Conservation (phyloP, 2,888 invertebrate species). For the Drosophila fungiperda region DNA sequence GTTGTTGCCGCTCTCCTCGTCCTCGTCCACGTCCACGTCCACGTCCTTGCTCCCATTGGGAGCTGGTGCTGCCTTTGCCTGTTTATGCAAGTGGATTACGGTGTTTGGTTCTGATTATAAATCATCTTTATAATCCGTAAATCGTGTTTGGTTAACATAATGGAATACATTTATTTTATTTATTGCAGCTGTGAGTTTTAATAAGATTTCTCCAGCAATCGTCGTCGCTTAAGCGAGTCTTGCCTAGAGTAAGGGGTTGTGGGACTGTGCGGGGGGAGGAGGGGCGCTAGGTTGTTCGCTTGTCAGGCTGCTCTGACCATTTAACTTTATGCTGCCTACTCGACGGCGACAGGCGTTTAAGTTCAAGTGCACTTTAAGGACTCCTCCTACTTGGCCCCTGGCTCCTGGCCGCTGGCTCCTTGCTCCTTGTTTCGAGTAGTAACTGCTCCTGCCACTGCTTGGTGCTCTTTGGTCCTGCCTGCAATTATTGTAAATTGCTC, state of each 20-base stretch:
- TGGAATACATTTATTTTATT: slow-evolving; percentile 82
- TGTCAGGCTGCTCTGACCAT: slow-evolving; percentile 30
- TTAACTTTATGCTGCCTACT: slow-evolving; percentile 48
- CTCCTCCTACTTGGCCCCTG: slow-evolving; percentile 7
- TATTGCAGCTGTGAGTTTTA: slow-evolving; percentile 81
- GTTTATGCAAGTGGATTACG: slow-evolving; percentile 82
- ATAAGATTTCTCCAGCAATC: slow-evolving; percentile 73
- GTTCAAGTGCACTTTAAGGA: slow-evolving; percentile 69
- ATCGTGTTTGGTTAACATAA: slow-evolving; percentile 82
- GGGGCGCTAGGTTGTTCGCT: background rate
- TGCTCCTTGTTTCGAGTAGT: background rate
- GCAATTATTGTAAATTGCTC: slow-evolving; percentile 78
- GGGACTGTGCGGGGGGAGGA: background rate
- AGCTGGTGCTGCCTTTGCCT: slow-evolving; percentile 50
- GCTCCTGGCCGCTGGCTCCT: slow-evolving; percentile 24
- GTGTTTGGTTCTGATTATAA: slow-evolving; percentile 82
- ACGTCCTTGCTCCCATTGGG: background rate
- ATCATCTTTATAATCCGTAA: slow-evolving; percentile 82
- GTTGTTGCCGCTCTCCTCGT: slow-evolving; percentile 47
- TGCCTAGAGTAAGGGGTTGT: background rate
- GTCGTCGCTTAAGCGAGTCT: slow-evolving; percentile 30
- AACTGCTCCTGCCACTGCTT: slow-evolving; percentile 1
- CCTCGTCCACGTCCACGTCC: background rate
- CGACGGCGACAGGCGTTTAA: slow-evolving; percentile 46
- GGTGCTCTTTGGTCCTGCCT: slow-evolving; percentile 39